Base-by-base conservation (phyloP, 2,888 invertebrate genomes). In the Cremastinae sp. region DNA sequence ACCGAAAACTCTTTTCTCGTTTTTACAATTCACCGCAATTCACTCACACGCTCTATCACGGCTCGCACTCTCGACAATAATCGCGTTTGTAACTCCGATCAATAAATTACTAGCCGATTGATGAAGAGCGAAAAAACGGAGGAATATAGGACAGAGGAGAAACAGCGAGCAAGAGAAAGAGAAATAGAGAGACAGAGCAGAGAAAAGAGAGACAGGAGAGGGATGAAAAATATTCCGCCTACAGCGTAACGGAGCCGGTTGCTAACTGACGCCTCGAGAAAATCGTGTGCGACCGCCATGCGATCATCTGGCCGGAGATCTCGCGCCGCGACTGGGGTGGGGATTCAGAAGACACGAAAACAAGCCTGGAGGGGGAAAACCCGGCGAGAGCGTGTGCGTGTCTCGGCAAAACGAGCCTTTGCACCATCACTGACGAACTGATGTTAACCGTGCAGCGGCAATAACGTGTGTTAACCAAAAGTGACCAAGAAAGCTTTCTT, bases 241-340 rank as follows among this genome's bases (percentile, higher is more conserved):
- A 72, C 73, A 80, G 80, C 72, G 78, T 65, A 79, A 79, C 84
- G 86, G 81, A 81, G 88, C 89, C 88, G 89, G 89, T 89, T 89
- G 87, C 89, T 87, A 89, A 89, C 89, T 89, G 89, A 88, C 86
- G 82, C 80, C 81, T 82, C 78, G 78, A 80, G 80, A 81, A 56
- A 66, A 81, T 79, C 75, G 80, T 76, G 65, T 79, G 78, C 49
- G 70, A 72, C 77, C 77, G 80, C 78, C 82, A 79, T 80, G 80
- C 85, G 86, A 87, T 87, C 87, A 88, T 87, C 87, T 88, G 87
- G 84, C 82, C 81, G 84, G 79, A 77, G 36, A 47, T 51, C 74
- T 54, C 8, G 47, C 9, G 20, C 8, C 12, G 12, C 0, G 5
- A 43, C 5, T 12, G 10, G 28, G 38, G 73, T 53, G 56, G 69